Evolutionary conservation across 2,888 invertebrate genomes (phyloP).

Genomic region (Acleris sparsana): DNA sequence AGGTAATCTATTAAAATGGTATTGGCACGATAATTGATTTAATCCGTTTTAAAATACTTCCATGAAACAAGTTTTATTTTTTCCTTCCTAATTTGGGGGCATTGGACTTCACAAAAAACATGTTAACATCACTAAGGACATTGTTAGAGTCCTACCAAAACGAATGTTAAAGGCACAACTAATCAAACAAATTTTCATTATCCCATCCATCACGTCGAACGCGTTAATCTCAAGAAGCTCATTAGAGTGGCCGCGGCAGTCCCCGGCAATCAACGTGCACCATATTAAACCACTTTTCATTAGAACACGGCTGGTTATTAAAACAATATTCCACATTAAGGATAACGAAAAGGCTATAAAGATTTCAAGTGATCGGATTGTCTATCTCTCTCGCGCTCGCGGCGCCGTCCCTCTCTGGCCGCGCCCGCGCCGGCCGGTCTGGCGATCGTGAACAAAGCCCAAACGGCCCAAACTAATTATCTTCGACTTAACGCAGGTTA

Average conservation of each 20-base stretch:
- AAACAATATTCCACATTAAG: constrained; percentile 41
- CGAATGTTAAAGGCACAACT: constrained; percentile 47
- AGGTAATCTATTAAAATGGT: no score
- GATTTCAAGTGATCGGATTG: constrained; percentile 22
- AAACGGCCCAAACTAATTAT: constrained; percentile 40
- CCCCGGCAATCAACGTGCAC: constrained; percentile 46
- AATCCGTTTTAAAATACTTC: no score
- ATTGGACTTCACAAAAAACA: no score
- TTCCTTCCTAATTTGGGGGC: no score
- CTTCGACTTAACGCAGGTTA: constrained; percentile 36
- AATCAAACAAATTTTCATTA: constrained; percentile 74
- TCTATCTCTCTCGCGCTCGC: constrained; percentile 45
- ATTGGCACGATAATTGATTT: no score
- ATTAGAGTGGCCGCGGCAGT: constrained; percentile 57
- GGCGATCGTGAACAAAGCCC: constrained; percentile 40
- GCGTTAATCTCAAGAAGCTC: constrained; percentile 67
- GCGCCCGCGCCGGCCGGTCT: constrained; percentile 75
- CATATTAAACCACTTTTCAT: constrained; percentile 54
- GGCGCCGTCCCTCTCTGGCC: constrained; percentile 51
- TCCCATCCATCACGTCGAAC: constrained; percentile 75
- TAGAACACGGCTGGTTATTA: constrained; percentile 47
- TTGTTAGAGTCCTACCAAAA: constrained; percentile 19
- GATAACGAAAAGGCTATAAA: constrained; percentile 25
- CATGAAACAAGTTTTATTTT: no score
- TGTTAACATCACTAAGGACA: constrained; percentile 2